Conservation (phyloP, 2,113 vertebrate species). For the Symphodus melops region DNA sequence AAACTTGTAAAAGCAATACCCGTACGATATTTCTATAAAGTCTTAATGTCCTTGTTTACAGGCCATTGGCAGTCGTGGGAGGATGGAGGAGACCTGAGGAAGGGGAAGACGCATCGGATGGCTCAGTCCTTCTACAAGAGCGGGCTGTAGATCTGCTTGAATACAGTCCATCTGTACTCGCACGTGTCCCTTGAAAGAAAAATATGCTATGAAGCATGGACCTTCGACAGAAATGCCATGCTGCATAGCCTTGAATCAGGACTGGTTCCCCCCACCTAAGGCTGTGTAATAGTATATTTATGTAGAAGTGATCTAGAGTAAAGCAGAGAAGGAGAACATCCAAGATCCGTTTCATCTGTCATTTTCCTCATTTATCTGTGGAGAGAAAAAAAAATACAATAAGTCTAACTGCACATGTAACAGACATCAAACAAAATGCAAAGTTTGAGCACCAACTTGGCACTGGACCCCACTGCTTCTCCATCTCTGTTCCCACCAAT, state of each 20-base stretch:
- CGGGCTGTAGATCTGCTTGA: slow-evolving; percentile 44
- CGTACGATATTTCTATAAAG: not conserved
- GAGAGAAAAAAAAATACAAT: not conserved
- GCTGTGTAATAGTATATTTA: slow-evolving; percentile 46
- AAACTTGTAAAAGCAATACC: not conserved
- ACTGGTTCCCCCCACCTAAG: slow-evolving; percentile 50
- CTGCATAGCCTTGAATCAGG: slow-evolving; percentile 57
- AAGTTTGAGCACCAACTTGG: slow-evolving; percentile 42
- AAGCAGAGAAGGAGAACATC: slow-evolving; percentile 20
- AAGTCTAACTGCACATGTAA: slow-evolving; percentile 15
- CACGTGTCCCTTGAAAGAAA: slow-evolving; percentile 43
- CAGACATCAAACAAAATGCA: slow-evolving; percentile 45
- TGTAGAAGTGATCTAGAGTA: slow-evolving; percentile 16
- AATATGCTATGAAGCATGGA: slow-evolving; percentile 52
- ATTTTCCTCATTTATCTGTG: not conserved
- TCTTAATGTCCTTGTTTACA: slow-evolving; percentile 42
- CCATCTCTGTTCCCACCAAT: slow-evolving; percentile 37
- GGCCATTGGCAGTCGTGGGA: slow-evolving; percentile 35
- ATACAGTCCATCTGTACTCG: slow-evolving; percentile 41
- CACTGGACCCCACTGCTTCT: slow-evolving; percentile 48
- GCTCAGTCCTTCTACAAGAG: slow-evolving; percentile 50
- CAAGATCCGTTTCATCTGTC: slow-evolving; percentile 3
- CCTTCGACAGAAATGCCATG: slow-evolving; percentile 60
- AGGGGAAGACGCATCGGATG: slow-evolving; percentile 46
- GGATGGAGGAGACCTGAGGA: slow-evolving; percentile 73